phyloP scores from a whole-genome alignment of 2,888 invertebrate genomes.

The Abscondita cerata region DNA sequence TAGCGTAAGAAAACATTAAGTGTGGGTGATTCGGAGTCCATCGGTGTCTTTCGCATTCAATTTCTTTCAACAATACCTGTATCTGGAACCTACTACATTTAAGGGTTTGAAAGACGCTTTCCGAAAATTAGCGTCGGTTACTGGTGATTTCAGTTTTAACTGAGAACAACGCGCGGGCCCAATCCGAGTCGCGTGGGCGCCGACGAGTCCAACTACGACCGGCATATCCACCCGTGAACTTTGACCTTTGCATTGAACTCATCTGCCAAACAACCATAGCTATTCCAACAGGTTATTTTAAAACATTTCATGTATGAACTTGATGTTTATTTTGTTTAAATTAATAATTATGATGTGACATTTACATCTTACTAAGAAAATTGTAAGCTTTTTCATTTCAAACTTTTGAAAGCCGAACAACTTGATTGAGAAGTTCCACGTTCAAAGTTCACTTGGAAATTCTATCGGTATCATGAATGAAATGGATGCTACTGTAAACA shows the following conservation, averaged over 20 bases:
- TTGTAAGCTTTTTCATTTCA: no score
- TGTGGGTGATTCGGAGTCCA: constrained; percentile 39
- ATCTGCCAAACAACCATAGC: constrained; percentile 44
- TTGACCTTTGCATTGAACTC: constrained; percentile 50
- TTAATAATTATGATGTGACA: background rate
- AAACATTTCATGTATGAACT: constrained; percentile 18
- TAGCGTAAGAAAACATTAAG: constrained; percentile 38
- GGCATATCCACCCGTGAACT: constrained; percentile 47
- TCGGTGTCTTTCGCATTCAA: constrained; percentile 35
- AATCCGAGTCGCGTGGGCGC: constrained; percentile 45
- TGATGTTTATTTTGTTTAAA: background rate
- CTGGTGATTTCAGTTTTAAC: constrained; percentile 29
- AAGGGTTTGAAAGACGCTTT: constrained; percentile 37
- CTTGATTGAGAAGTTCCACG: no score
- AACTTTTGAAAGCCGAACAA: no score
- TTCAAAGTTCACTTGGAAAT: no score
- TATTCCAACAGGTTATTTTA: constrained; percentile 44
- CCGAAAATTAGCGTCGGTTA: constrained; percentile 33
- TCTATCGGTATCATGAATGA: no score
- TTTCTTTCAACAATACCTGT: constrained; percentile 34
- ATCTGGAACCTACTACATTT: background rate
- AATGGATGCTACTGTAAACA: no score
- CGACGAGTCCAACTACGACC: constrained; percentile 48
- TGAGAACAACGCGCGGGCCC: constrained; percentile 36
- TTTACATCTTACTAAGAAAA: no score